phyloP scores from a whole-genome alignment of 2,888 invertebrate genomes.

The Anaspis maculata region DNA sequence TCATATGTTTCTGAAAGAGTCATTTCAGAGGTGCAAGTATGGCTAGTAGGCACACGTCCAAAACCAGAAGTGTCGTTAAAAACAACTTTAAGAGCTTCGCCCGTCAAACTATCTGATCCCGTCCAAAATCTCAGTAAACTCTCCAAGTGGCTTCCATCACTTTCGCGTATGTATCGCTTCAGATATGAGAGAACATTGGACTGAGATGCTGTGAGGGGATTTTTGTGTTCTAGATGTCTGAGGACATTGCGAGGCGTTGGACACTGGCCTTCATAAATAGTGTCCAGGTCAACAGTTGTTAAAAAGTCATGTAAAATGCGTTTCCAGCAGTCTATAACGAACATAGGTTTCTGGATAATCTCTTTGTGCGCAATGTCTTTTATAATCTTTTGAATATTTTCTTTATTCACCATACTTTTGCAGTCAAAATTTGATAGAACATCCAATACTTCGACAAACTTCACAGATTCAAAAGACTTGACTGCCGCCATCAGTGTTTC shows the following conservation, averaged over 20 bases:
- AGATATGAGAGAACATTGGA: no score
- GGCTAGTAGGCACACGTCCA: background rate
- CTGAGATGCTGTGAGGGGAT: no score
- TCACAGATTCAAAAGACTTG: background rate
- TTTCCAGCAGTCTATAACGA: conserved; percentile 5
- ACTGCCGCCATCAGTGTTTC: background rate
- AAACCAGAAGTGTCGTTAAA: background rate
- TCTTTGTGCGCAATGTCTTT: conserved; percentile 8
- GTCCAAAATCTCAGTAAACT: background rate
- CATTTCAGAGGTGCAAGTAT: background rate
- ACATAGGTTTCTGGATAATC: conserved; percentile 9
- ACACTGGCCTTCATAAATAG: no score
- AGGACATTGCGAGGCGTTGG: no score
- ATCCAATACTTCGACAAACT: conserved; percentile 3
- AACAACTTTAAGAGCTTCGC: background rate
- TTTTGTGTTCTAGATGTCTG: no score
- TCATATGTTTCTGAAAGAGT: background rate
- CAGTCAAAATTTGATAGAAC: conserved; percentile 4
- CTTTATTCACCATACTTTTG: conserved; percentile 6
- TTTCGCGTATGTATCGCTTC: no score
- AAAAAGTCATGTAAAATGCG: background rate
- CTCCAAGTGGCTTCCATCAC: background rate
- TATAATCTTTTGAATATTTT: conserved; percentile 7
- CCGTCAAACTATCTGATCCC: background rate
- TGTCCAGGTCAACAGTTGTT: no score